These are phyloP conservation scores for Chromis chromis DNA, from an alignment of 2,797 vertebrate genomes.

Conservation along the genomic window DNA sequence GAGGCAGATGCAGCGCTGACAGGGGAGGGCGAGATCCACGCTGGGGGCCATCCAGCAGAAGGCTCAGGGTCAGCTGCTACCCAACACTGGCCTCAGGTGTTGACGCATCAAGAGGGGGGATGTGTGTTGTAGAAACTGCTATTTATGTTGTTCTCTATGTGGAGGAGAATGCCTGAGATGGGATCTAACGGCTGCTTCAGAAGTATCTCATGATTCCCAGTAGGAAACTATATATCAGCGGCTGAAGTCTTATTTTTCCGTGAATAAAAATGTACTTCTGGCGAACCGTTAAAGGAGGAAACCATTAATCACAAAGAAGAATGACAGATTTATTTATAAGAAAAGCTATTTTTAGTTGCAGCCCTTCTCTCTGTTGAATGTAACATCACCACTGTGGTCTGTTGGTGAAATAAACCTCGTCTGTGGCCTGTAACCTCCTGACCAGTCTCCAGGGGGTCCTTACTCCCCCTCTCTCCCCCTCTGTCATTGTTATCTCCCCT, in stretches of 20 bases:
- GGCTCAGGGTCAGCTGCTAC: conserved; percentile 64
- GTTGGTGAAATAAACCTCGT: conserved; percentile 13
- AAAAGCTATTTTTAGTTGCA: background rate
- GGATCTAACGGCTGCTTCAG: conserved; percentile 35
- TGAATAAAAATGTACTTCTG: too few species aligned
- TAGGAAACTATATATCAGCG: background rate
- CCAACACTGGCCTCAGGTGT: conserved; percentile 68
- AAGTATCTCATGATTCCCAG: conserved; percentile 3
- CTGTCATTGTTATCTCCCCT: conserved; percentile 43
- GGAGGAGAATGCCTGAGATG: conserved; percentile 5
- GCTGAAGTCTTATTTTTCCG: too few species aligned
- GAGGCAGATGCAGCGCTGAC: conserved; percentile 60
- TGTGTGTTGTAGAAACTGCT: conserved; percentile 47
- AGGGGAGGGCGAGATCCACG: conserved; percentile 37
- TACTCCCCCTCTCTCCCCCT: conserved; percentile 36
- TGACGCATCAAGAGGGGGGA: conserved; percentile 32
- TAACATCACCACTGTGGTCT: conserved; percentile 34
- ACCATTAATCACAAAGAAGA: background rate
- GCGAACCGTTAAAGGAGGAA: background rate
- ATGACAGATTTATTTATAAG: background rate
- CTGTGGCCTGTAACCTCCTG: conserved; percentile 52
- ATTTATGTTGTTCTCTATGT: conserved; percentile 31
- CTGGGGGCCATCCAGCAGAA: conserved; percentile 66
- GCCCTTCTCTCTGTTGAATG: conserved; percentile 5
- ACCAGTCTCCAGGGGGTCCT: conserved; percentile 55